Conservation (phyloP, 2,888 invertebrate genomes). For the Capitulum mitella region DNA sequence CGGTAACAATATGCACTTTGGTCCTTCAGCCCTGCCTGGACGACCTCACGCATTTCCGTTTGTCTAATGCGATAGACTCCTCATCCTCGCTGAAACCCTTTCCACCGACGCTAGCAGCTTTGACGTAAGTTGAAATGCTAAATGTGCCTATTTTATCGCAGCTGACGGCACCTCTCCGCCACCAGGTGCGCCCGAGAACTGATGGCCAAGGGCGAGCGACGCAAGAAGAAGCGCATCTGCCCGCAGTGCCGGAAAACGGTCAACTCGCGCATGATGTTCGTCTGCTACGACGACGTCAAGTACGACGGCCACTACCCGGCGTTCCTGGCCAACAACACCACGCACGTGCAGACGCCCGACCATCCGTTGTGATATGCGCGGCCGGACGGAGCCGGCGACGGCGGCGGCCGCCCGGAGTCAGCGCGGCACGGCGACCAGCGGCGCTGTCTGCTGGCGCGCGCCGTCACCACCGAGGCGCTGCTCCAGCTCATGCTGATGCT, state of each 20-base stretch:
- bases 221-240: slow-evolving; percentile 57
- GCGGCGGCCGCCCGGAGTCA: not conserved
- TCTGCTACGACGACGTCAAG: slow-evolving; percentile 44
- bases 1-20: no score
- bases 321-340: slow-evolving; percentile 26
- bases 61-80: no score
- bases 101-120: no score
- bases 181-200: slow-evolving; percentile 61
- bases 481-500: not conserved
- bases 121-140: no score
- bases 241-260: slow-evolving; percentile 63
- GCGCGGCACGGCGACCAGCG: not conserved
- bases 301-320: slow-evolving; percentile 31
- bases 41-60: no score
- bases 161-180: not conserved
- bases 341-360: slow-evolving; percentile 26
- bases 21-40: no score
- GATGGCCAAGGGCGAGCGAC: slow-evolving; percentile 56
- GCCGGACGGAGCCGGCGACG: not conserved
- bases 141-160: no score
- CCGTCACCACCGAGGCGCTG: not conserved
- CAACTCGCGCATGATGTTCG: slow-evolving; percentile 58
- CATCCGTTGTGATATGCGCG: slow-evolving; percentile 19
- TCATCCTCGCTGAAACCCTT: no score
- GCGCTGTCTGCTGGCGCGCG: not conserved